A percentile compares a stretch with the other conserved stretches of the same genome.
Conservation (phyloP, 2,113 vertebrate species). For the Embiotoca jacksoni region DNA sequence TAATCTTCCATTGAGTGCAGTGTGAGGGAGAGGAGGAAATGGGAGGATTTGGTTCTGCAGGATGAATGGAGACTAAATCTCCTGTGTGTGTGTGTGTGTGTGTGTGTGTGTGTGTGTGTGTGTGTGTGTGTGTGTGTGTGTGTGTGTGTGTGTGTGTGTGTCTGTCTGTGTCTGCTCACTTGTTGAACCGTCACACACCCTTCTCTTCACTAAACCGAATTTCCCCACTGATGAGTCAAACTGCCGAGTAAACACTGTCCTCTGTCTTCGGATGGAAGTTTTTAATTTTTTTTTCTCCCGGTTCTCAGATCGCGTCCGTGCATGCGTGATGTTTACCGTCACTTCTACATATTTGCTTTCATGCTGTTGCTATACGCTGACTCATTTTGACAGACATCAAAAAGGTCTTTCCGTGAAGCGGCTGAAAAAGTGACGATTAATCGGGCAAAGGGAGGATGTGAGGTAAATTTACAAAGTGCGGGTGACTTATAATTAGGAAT, state of each 20-base stretch:
- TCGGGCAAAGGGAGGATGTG: not conserved
- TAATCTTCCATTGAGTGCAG: conserved; percentile 61
- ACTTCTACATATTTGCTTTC: conserved; percentile 30
- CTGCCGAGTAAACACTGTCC: not conserved
- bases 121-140: no score
- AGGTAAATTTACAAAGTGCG: no score
- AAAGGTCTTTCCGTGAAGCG: not conserved
- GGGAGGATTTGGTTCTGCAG: conserved; percentile 53
- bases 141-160: conserved; percentile 7
- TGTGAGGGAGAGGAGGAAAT: conserved; percentile 49
- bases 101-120: no score
- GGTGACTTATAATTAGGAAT: not conserved
- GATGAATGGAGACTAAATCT: conserved; percentile 47
- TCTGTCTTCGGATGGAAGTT: conserved; percentile 1
- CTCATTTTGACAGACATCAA: not conserved
- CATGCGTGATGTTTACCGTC: not conserved
- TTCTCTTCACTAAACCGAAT: not conserved
- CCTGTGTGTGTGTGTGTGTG: no score
- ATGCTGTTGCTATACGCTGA: conserved; percentile 15
- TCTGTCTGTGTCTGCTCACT: not conserved
- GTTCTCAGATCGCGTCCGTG: not conserved
- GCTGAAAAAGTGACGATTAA: not conserved
- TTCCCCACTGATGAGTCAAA: not conserved
- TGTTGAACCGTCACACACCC: conserved; percentile 20
- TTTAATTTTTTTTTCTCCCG: not conserved